Evolutionary conservation across 2,888 invertebrate species (phyloP).

Genomic region (Thereva unica): DNA sequence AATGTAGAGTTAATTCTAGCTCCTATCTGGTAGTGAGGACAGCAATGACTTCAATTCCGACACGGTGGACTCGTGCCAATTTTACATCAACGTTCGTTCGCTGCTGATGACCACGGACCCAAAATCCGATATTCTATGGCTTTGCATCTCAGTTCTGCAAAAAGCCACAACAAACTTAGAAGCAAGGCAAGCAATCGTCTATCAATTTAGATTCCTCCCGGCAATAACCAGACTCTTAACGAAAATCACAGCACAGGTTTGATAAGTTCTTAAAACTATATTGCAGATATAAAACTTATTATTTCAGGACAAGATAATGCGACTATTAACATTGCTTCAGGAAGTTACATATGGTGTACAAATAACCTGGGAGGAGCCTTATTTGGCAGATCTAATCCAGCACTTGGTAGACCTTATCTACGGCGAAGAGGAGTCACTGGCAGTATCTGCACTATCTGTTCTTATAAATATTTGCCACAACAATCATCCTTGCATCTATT

Average conservation of each 20-base stretch:
- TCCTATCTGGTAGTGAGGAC: background rate
- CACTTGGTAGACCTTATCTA: constrained; percentile 68
- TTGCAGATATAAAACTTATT: background rate
- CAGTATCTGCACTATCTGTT: constrained; percentile 66
- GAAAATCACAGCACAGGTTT: constrained; percentile 46
- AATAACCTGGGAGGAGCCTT: constrained; percentile 80
- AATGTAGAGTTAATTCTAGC: background rate
- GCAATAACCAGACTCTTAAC: constrained; percentile 50
- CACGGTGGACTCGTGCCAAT: constrained; percentile 51
- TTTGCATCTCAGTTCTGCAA: constrained; percentile 51
- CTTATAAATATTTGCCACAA: constrained; percentile 79
- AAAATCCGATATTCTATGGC: constrained; percentile 52
- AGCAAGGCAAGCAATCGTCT: constrained; percentile 49
- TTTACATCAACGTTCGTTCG: constrained; percentile 54
- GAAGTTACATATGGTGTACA: constrained; percentile 78
- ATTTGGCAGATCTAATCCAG: constrained; percentile 62
- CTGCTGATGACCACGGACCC: constrained; percentile 49
- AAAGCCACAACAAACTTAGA: constrained; percentile 52
- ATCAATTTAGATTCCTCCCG: constrained; percentile 54
- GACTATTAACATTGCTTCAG: constrained; percentile 57
- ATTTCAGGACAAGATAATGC: constrained; percentile 49
- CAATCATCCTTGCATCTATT: constrained; percentile 74
- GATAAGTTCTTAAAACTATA: background rate
- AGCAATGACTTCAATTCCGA: constrained; percentile 45
- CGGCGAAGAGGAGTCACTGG: constrained; percentile 59